Base-by-base conservation (phyloP, 2,888 invertebrate genomes). In the Tortricodes alternella region DNA sequence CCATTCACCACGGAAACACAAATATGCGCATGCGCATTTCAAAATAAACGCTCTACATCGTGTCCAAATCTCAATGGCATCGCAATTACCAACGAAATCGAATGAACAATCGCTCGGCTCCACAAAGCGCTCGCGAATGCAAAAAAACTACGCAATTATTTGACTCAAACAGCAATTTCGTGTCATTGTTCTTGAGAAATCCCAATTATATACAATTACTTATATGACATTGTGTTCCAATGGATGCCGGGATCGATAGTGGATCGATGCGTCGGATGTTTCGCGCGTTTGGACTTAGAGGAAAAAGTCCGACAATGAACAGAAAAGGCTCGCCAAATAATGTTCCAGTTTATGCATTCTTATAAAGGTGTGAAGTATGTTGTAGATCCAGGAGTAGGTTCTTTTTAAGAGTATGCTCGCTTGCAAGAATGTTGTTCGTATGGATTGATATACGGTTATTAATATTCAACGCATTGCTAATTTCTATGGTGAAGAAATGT, bases 171-270 rank as follows among this genome's bases (percentile, higher is more conserved):
- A 82, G 86, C 83, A 89, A 89, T 89, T 88, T 88, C 68, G 76
- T 73, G 79, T 87, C 89, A 89, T 89, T 89, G 89, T 90, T 89
- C 89, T 85, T 78, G 73, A 85, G 89, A 89, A 89, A 86, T 81
- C 80, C 85, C 89, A 89, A 90, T 90, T 90, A 90, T 87, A 86
- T 89, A 89, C 88, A 89, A 90, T 89, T 90, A 89, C 87, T 76
- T 74, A 87, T 89, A 87, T 85, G 86, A 88, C 89, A 88, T 78
- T 85, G 86, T 86, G 79, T 78, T 66, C 61, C 58, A 62, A 60
- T 52, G 65, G 70, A 84, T 88, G 79, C 86, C 82, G 62, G 63
- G 79, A 84, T 87, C 88, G 87, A 87, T 86, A 79, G 76, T 73
- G 81, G 74, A 80, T 87, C 85, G 85, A 83, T 80, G 75, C 70